Conservation (phyloP, 2,888 invertebrate genomes). For the Icerya purchasi region DNA sequence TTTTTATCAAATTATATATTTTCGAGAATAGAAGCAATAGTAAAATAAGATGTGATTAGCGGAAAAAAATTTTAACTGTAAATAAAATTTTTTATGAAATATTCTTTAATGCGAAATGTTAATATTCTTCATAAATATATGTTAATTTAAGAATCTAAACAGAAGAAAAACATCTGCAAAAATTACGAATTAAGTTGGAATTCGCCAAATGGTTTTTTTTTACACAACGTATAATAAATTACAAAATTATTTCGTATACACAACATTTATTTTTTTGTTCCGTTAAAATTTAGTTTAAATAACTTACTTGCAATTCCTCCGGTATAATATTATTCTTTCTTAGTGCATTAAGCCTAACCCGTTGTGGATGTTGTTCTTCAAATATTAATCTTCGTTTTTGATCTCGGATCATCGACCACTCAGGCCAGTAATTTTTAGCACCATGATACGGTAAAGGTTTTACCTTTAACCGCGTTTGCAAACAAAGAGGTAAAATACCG, state of each 20-base stretch:
- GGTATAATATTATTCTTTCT: slow-evolving; percentile 73
- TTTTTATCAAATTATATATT: too few relatives aligned
- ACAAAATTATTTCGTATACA: neutral
- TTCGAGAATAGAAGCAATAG: too few relatives aligned
- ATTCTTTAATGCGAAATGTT: too few relatives aligned
- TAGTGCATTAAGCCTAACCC: slow-evolving; percentile 60
- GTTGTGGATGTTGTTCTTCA: slow-evolving; percentile 47
- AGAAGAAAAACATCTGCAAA: too few relatives aligned
- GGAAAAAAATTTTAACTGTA: too few relatives aligned
- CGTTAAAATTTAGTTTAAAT: neutral
- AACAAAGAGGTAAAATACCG: neutral
- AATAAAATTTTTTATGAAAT: too few relatives aligned
- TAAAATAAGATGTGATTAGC: too few relatives aligned
- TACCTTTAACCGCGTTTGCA: neutral
- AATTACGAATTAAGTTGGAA: too few relatives aligned
- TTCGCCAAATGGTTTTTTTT: neutral
- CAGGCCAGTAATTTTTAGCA: slow-evolving; percentile 47
- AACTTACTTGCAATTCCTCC: slow-evolving; percentile 35
- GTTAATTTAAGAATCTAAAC: too few relatives aligned
- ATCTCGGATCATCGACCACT: slow-evolving; percentile 69
- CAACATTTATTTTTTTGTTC: neutral
- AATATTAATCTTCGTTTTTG: slow-evolving; percentile 56
- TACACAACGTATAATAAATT: neutral
- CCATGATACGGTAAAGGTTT: neutral
- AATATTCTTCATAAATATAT: too few relatives aligned